Base-by-base conservation (phyloP, 2,888 invertebrate genomes). In the Achlya flavicornis region DNA sequence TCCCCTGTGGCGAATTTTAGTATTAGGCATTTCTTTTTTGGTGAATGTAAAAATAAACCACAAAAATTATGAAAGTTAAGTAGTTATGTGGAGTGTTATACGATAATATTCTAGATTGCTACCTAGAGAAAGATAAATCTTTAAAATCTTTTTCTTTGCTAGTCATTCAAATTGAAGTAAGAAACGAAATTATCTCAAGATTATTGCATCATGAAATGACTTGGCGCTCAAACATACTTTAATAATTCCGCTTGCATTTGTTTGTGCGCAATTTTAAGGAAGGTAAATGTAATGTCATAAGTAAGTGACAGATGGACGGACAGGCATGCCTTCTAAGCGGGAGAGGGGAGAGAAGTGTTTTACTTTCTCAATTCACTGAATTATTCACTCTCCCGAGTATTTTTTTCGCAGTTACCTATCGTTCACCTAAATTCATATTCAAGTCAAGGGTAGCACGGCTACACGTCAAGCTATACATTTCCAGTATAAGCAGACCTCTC, bases 251-350 rank as follows among this genome's bases (percentile, higher is more conserved):
- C 12, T 26, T 63, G 61, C 66, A 62, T 73, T 74, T 75, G 48
- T 76, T 73, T 74, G 66, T 64, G 62, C 66, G 76, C 78, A 74
- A 78, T 74, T 82, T 66, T 82, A 79, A 72, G 72, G 69, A 68
- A 63, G 71, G 77, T 70, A 74, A 66, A 71, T 75, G 76, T 77
- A 71, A 76, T 83, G 86, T 86, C 88, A 86, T 85, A 87, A 75
- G 78, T 89, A 90, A 91, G 89, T 91, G 91, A 90, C 91, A 91
- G 86, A 65, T 69, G 67, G 85, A 91, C 79, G 78, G 91, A 89
- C 88, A 83, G 85, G 78, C 77, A 70, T 68, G 74, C 80, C 80
- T 77, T 78, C 80, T 75, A 74, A 74, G 70, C 71, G 72, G 71
- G 73, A 76, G 74, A 81, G 73, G 26, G 26, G 71, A 84, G 80